Conservation (phyloP, 2,888 invertebrate genomes). For the Hemistola chrysoprasaria region DNA sequence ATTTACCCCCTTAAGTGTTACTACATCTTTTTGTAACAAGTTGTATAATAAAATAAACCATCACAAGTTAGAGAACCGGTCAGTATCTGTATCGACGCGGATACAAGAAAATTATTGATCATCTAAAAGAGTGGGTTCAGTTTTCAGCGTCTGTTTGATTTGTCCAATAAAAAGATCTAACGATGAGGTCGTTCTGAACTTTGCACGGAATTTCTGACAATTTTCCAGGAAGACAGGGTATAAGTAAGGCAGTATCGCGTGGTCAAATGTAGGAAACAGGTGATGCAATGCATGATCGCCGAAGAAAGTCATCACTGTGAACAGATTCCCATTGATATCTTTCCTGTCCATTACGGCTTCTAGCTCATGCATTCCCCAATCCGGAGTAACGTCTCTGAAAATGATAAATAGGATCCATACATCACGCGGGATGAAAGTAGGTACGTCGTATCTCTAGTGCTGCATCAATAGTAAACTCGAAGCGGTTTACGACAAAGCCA, state of each 20-base stretch:
- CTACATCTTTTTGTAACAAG: no score
- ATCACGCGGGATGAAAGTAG: conserved; percentile 15
- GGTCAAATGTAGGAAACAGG: conserved; percentile 89
- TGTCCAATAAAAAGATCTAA: conserved; percentile 85
- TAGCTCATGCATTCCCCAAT: conserved; percentile 89
- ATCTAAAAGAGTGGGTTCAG: conserved; percentile 26
- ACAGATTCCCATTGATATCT: conserved; percentile 84
- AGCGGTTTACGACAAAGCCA: conserved; percentile 17
- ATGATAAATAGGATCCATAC: conserved; percentile 13
- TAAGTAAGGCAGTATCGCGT: conserved; percentile 84
- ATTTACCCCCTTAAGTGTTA: no score
- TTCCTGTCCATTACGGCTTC: conserved; percentile 87
- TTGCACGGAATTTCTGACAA: conserved; percentile 77
- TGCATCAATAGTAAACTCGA: conserved; percentile 26
- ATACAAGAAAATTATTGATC: conserved; percentile 6
- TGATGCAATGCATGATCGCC: conserved; percentile 90
- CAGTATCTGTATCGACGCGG: no score
- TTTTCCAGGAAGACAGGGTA: conserved; percentile 71
- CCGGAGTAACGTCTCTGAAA: conserved; percentile 62
- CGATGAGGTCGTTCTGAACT: conserved; percentile 64
- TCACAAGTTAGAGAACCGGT: no score
- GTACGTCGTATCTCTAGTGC: conserved; percentile 19
- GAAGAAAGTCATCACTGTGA: conserved; percentile 86
- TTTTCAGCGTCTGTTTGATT: conserved; percentile 37
- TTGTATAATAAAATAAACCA: no score